Conservation (phyloP, 2,113 vertebrate species). For the Eulemur rufifrons region DNA sequence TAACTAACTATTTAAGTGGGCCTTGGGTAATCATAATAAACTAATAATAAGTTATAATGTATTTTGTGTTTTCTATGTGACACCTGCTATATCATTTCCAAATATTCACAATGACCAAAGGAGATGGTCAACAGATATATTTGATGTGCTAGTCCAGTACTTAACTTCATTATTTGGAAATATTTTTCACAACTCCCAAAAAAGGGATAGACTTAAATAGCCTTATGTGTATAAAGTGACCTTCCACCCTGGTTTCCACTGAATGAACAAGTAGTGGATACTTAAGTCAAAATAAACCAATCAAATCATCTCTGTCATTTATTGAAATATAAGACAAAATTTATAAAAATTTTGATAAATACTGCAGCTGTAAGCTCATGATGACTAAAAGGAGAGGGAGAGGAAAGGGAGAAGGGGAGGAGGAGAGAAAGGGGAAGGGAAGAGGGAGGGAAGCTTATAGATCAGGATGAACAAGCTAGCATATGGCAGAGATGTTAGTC, state of each 20-base stretch:
- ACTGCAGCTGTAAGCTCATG: background rate
- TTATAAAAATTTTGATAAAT: background rate
- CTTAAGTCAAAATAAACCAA: background rate
- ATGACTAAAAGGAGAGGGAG: too few relatives aligned
- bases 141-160: background rate
- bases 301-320: background rate
- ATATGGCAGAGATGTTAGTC: background rate
- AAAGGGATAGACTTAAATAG: background rate
- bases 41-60: background rate
- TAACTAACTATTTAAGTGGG: background rate
- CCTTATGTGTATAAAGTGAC: background rate
- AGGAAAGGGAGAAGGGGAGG: too few relatives aligned
- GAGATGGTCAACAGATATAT: background rate
- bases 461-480: background rate
- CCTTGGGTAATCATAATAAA: background rate
- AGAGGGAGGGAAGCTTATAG: too few relatives aligned
- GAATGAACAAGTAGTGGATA: background rate
- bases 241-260: background rate
- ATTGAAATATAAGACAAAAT: background rate
- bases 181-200: background rate
- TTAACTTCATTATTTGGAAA: background rate
- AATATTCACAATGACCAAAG: background rate
- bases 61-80: background rate
- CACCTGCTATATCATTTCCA: background rate
- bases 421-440: too few relatives aligned